A percentile compares a stretch with the other conserved stretches of the same genome.
These are phyloP conservation scores for Rhizomys pruinosus DNA, from an alignment of 2,113 vertebrate species.

Conservation along the genomic window DNA sequence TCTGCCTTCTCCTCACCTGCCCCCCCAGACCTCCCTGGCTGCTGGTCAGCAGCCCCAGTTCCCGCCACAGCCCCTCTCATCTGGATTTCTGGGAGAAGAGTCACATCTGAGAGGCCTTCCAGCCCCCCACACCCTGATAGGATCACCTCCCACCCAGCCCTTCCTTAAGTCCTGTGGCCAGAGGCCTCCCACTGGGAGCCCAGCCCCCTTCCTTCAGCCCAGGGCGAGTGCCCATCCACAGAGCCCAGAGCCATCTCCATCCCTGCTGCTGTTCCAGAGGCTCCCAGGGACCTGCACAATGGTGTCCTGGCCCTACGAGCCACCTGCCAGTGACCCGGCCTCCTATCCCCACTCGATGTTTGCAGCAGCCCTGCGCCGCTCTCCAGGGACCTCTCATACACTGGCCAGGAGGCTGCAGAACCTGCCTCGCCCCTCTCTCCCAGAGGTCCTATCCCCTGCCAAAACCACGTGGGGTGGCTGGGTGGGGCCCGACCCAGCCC, in stretches of 20 bases:
- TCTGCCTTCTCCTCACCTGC: neutral
- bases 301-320: neutral
- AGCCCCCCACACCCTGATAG: neutral
- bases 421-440: constrained; percentile 28
- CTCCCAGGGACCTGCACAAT: neutral
- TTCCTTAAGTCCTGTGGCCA: neutral
- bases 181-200: neutral
- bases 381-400: constrained; percentile 78
- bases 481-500: neutral
- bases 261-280: constrained; percentile 30
- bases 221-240: neutral
- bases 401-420: constrained; percentile 72
- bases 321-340: too few species aligned
- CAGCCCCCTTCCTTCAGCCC: neutral
- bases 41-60: neutral
- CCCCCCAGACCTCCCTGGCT: neutral
- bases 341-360: neutral
- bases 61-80: neutral
- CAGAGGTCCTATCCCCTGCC: constrained; percentile 65
- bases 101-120: too few species aligned
- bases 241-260: neutral
- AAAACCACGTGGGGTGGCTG: neutral
- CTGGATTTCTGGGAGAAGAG: neutral
- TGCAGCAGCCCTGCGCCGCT: neutral
- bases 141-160: neutral